These are phyloP conservation scores for Chorisops tibialis DNA, from an alignment of 2,888 invertebrate genomes.

Conservation along the genomic window DNA sequence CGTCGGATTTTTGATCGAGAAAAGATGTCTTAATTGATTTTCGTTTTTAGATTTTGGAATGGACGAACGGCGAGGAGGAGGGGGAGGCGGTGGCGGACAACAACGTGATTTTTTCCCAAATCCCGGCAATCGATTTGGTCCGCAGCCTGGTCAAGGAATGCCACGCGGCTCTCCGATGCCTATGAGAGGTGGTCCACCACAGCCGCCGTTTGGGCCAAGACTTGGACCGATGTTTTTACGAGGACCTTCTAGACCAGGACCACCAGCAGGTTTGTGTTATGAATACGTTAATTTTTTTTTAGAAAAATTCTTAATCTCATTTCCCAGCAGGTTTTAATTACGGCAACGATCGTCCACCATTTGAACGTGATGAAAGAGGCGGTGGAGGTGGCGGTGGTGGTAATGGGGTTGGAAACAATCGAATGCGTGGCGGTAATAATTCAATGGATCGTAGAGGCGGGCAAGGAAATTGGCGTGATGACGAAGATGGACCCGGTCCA, in stretches of 20 bases:
- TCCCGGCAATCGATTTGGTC: constrained; percentile 50
- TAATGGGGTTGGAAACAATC: constrained; percentile 30
- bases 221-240: constrained; percentile 36
- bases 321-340: constrained; percentile 30
- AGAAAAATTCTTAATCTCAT: neutral
- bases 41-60: constrained; percentile 18
- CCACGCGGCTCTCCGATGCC: constrained; percentile 27
- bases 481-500: constrained; percentile 43
- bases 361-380: constrained; percentile 37
- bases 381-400: constrained; percentile 31
- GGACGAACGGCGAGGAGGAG: constrained; percentile 30
- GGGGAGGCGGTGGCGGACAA: constrained; percentile 37
- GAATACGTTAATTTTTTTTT: too few relatives aligned
- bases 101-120: constrained; percentile 46
- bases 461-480: constrained; percentile 46
- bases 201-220: constrained; percentile 37
- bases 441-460: constrained; percentile 14
- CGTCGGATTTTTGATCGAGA: neutral
- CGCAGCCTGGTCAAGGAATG: constrained; percentile 28
- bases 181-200: constrained; percentile 33
- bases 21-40: too few relatives aligned
- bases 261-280: constrained; percentile 13
- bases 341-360: constrained; percentile 34
- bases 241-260: constrained; percentile 37
- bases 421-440: constrained; percentile 33